These are phyloP conservation scores for Arenaria interpres DNA, from an alignment of 2,113 vertebrate genomes.

Conservation along the genomic window DNA sequence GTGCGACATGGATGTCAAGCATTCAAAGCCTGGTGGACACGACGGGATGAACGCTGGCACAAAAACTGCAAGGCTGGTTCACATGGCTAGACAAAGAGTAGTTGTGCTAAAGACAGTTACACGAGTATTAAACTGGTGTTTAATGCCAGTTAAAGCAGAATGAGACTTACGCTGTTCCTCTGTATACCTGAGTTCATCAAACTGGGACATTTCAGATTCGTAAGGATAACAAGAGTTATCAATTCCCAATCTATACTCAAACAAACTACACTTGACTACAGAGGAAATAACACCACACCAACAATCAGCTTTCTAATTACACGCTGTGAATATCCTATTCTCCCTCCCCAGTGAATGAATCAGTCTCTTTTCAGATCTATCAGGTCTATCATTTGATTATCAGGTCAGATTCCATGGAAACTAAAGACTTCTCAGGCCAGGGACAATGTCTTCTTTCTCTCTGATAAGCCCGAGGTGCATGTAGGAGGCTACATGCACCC, in stretches of 20 bases:
- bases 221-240: neutral
- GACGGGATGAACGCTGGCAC: neutral
- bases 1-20: neutral
- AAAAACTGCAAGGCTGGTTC: neutral
- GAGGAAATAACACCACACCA: neutral
- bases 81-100: neutral
- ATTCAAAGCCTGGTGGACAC: neutral
- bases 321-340: neutral
- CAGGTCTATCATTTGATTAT: neutral
- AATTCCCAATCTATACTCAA: neutral
- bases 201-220: neutral
- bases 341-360: neutral
- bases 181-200: neutral
- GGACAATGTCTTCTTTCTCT: neutral
- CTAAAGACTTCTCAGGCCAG: neutral
- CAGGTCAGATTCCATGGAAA: neutral
- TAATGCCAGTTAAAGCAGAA: neutral
- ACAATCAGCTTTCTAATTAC: neutral
- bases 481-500: neutral
- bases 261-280: neutral
- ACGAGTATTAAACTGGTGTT: neutral
- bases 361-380: neutral
- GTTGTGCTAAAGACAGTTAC: neutral
- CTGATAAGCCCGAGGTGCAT: neutral
- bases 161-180: neutral